phyloP scores from a whole-genome alignment of 2,888 invertebrate genomes.

The Chymomyza amoena region DNA sequence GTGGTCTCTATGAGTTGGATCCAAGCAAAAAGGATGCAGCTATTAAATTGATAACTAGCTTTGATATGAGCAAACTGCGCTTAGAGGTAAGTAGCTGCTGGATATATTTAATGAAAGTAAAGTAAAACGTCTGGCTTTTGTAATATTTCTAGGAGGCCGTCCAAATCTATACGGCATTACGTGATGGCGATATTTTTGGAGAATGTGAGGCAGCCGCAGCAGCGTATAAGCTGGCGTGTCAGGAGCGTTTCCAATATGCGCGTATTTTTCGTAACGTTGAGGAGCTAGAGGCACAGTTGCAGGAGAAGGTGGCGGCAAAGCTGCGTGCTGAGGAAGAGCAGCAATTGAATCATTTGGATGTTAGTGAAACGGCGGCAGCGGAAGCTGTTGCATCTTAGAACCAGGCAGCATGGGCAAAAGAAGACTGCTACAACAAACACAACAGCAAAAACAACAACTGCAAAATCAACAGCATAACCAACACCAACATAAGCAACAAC shows the following conservation, averaged over 20 bases:
- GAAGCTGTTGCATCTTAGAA: conserved; percentile 53
- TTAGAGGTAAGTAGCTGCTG: conserved; percentile 68
- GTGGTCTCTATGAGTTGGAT: conserved; percentile 88
- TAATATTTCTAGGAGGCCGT: conserved; percentile 84
- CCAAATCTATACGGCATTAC: conserved; percentile 87
- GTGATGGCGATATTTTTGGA: conserved; percentile 88
- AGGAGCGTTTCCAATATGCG: conserved; percentile 88
- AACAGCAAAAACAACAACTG: conserved; percentile 21
- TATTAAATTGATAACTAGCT: conserved; percentile 81
- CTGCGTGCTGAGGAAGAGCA: conserved; percentile 61
- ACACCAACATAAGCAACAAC: conserved; percentile 25
- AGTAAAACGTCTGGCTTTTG: background rate
- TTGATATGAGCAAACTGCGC: conserved; percentile 79
- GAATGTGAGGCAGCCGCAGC: conserved; percentile 84
- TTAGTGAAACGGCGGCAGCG: conserved; percentile 48
- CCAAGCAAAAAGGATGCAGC: conserved; percentile 84
- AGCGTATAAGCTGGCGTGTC: conserved; percentile 86
- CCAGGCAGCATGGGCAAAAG: conserved; percentile 29
- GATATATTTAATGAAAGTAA: background rate
- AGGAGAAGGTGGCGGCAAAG: conserved; percentile 63
- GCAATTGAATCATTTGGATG: conserved; percentile 58
- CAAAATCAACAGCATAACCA: background rate
- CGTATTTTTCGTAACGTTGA: conserved; percentile 83
- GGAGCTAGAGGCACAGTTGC: conserved; percentile 66
- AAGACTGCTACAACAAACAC: conserved; percentile 40